These are phyloP conservation scores for Steinernema feltiae DNA, from an alignment of 1,140 invertebrate genomes.

Conservation along the genomic window DNA sequence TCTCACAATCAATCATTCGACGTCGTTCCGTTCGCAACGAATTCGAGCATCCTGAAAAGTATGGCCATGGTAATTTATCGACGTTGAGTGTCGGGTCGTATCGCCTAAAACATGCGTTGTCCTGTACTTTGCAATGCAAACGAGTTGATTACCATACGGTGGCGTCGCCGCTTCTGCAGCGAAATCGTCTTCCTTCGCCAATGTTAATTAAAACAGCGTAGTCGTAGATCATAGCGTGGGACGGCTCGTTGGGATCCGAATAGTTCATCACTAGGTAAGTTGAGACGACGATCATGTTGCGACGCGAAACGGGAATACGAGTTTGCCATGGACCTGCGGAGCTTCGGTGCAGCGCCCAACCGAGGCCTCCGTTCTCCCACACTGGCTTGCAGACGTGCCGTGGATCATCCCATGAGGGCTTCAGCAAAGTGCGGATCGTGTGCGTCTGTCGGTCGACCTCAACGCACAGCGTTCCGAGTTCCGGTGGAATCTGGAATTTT, in stretches of 20 bases:
- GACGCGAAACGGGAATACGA: conserved; percentile 22
- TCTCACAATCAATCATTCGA: neutral
- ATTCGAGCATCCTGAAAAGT: neutral
- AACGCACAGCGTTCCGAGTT: conserved; percentile 25
- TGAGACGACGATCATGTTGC: conserved; percentile 31
- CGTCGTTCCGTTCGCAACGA: neutral
- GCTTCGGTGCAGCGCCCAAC: conserved; percentile 21
- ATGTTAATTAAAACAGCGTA: conserved; percentile 20
- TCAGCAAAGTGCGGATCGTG: conserved; percentile 11
- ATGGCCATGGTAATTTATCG: neutral
- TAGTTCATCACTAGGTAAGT: conserved; percentile 37
- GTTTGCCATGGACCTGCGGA: conserved; percentile 41
- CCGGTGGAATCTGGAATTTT: neutral
- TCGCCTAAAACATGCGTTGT: neutral
- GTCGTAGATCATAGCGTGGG: conserved; percentile 34
- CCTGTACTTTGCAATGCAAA: neutral
- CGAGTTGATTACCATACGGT: neutral
- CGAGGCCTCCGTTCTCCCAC: conserved; percentile 31
- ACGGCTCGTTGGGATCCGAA: conserved; percentile 20
- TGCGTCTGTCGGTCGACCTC: conserved; percentile 6
- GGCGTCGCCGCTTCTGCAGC: neutral
- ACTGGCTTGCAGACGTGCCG: conserved; percentile 37
- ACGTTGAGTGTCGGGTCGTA: neutral
- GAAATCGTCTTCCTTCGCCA: neutral
- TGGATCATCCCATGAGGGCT: conserved; percentile 20